Percentiles rank a stretch among this genome's conserved stretches.
These are phyloP conservation scores for Pseudococcus longispinus DNA, from an alignment of 2,888 invertebrate species.

Conservation along the genomic window DNA sequence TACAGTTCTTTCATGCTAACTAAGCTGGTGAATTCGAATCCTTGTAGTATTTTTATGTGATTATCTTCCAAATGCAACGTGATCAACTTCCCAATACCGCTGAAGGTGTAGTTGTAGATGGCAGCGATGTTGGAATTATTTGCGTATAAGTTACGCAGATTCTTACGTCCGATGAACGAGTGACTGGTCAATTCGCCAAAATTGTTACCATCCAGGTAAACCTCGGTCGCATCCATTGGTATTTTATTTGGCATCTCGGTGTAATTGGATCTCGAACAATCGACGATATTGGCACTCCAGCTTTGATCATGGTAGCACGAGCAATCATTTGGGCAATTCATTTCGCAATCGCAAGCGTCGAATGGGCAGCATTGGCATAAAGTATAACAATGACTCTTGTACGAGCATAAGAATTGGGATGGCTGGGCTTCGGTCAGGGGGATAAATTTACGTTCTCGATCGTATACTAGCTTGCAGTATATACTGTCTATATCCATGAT, in stretches of 20 bases:
- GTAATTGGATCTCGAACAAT: constrained; percentile 84
- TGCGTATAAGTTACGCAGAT: constrained; percentile 83
- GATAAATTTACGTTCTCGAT: constrained; percentile 81
- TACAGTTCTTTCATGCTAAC: constrained; percentile 85
- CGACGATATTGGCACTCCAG: constrained; percentile 92
- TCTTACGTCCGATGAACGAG: constrained; percentile 90
- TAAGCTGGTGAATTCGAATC: constrained; percentile 82
- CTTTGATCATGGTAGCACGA: constrained; percentile 93
- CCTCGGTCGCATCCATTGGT: constrained; percentile 95
- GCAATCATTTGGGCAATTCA: constrained; percentile 93
- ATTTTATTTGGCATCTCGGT: constrained; percentile 83
- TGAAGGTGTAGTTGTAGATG: constrained; percentile 89
- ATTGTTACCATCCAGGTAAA: constrained; percentile 91
- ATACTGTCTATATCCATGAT: constrained; percentile 90
- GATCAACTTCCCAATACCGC: constrained; percentile 79
- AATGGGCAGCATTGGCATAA: constrained; percentile 96
- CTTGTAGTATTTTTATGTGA: constrained; percentile 77
- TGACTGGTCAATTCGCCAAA: constrained; percentile 86
- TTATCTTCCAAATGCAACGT: constrained; percentile 89
- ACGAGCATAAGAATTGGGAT: constrained; percentile 89
- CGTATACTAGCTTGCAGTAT: constrained; percentile 86
- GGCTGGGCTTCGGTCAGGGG: constrained; percentile 87
- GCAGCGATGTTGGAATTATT: constrained; percentile 87
- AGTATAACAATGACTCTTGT: constrained; percentile 92
- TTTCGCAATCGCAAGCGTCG: constrained; percentile 96